Base-by-base conservation (phyloP, 2,888 invertebrate genomes). In the Ischnura elegans region DNA sequence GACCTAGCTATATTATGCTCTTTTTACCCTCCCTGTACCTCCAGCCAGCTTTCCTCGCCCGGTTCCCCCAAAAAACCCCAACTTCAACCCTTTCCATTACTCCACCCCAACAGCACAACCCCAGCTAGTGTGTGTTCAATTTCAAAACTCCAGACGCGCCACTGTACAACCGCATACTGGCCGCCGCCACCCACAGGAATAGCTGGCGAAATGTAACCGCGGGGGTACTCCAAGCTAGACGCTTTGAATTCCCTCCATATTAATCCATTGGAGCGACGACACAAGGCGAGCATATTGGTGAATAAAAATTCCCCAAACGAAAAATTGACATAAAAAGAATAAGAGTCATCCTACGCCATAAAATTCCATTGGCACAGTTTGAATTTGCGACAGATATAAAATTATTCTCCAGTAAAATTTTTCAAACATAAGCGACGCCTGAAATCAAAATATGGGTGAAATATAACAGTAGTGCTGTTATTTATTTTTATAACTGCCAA, bases 61-160 rank as follows among this genome's bases (percentile, higher is more conserved):
- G 8, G 42, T 36, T 19, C 85, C 21, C 4, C 51, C 51, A 51
- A 51, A 51, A 51, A 51, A 51, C 51, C 51, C 29, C 42, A 16
- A n/a, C 29, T 84, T 42, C 0, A 29, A n/a, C 84, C 42, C 85
- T 13, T 19, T 29, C 21, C 42, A 5, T 43, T 2, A 5, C 43
- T 43, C 85, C 43, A 19, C 21, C 85, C 21, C 85, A 5, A 42
- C 2, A 43, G 1, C 43, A 29, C 76, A 21, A 76, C 76, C 29
- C 36, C 29, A 29, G 76, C 76, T 21, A 76, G 51, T 51, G 51
- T 51, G 36, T 36, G 76, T 36, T 76, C 29, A 76, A 76, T 76
- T 76, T 76, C 29, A 36, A 29, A 76, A 76, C 76, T 76, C 76
- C 76, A 36, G 76, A 76, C 76, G 76, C 76, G 76, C 36, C 76